Base-by-base conservation (phyloP, 1,140 invertebrate genomes). In the Bicyclus anynana region DNA sequence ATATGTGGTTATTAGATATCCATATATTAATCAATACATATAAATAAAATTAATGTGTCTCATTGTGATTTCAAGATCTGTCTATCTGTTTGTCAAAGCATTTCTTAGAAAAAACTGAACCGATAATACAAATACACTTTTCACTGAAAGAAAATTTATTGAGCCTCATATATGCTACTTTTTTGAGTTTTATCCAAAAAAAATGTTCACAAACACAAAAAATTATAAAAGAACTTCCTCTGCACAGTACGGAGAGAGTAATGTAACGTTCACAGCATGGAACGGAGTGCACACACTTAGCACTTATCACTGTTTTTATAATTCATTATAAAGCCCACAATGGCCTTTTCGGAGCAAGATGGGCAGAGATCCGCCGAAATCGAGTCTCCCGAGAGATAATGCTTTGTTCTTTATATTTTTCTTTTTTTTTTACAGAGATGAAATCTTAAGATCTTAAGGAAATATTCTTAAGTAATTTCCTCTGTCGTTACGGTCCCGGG, bases 401-500 rank as follows among this genome's bases (percentile, higher is more conserved):
- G 55, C 47, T 56, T 64, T 58, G 54, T 53, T 66, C 48, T 52
- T 48, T 62, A 53, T 70, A 56, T 67, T 67, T 59, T 46, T 55
- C 48, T 54, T 51, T 50, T 65, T 54, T 58, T 27, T 18, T 42
- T 20, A 13, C 5, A 27, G 21, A 23, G 42, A 50, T 57, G 51
- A 71, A 59, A 70, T 67, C 62, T 63, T 33, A 12, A 33, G 59
- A 67, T 65, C 65, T 71, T 65, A 64, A 66, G 60, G 55, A 69
- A 69, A 64, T 65, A 68, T 69, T 61, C 69, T 69, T 69, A 72
- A 72, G 69, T 72, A 72, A 72, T 72, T 72, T 72, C 61, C 58
- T 61, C 57, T 66, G 69, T 69, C 69, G 63, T 72, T 66, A 62
- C 57, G 59, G 61, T 55, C 60, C 50, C 40, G 61, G 60, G 47